phyloP scores from a whole-genome alignment of 1,140 invertebrate species.

The Drosophila baimaii region DNA sequence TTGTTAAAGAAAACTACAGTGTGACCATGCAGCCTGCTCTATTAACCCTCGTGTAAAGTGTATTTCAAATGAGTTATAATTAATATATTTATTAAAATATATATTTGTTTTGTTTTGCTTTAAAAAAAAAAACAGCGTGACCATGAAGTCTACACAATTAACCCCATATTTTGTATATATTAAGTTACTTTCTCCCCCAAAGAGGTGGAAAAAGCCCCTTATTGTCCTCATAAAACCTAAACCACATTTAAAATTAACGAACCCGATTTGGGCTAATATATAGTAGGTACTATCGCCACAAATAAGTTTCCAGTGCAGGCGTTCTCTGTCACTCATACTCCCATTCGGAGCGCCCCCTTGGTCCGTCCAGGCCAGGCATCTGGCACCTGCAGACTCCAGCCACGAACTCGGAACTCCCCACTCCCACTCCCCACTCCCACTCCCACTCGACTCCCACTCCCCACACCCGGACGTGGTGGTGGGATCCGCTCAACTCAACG shows the following conservation, averaged over 20 bases:
- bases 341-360: background rate
- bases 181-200: too few species aligned
- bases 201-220: too few species aligned
- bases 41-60: background rate
- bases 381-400: constrained; percentile 64
- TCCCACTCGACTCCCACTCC: too few species aligned
- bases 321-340: constrained; percentile 27
- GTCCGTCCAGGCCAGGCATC: constrained; percentile 50
- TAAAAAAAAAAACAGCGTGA: background rate
- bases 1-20: too few species aligned
- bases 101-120: too few species aligned
- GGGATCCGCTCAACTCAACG: constrained; percentile 42
- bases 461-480: background rate
- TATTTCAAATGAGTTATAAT: too few species aligned
- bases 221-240: background rate
- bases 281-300: too few species aligned
- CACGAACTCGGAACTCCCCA: constrained; percentile 26
- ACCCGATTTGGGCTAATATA: too few species aligned
- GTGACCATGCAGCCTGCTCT: background rate
- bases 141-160: background rate
- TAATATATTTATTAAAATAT: too few species aligned
- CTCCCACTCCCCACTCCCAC: too few species aligned
- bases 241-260: too few species aligned
- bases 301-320: background rate
- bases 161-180: too few species aligned